Evolutionary conservation across 2,797 vertebrate genomes (phyloP).

Genomic region (Eutrigla gurnardus): DNA sequence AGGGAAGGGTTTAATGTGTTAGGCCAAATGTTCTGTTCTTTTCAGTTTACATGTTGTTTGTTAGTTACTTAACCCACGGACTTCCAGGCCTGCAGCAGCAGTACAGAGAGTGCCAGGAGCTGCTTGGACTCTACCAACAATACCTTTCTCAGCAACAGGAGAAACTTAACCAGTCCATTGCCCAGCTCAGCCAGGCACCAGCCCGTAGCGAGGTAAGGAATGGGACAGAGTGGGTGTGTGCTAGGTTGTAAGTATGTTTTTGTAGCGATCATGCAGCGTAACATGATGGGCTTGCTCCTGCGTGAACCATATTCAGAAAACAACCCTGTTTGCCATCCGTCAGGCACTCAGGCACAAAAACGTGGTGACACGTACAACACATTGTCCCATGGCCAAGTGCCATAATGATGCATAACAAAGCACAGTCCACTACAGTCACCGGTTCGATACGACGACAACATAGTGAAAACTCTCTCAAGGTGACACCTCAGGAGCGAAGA

Average conservation of each 20-base stretch:
- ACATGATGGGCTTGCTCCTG: background rate
- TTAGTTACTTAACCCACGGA: conserved; percentile 81
- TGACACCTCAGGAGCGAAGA: conserved; percentile 67
- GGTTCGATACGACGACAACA: conserved; percentile 40
- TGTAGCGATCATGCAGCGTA: background rate
- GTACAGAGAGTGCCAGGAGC: conserved; percentile 96
- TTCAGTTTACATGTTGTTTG: conserved; percentile 23
- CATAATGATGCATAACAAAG: conserved; percentile 54
- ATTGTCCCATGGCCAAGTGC: conserved; percentile 41
- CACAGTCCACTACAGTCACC: conserved; percentile 33
- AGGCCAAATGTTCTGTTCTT: background rate
- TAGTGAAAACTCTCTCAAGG: conserved; percentile 69
- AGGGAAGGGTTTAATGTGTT: background rate
- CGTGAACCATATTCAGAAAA: conserved; percentile 27
- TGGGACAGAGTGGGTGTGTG: conserved; percentile 1
- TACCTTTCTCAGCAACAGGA: conserved; percentile 96
- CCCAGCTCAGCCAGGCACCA: conserved; percentile 82
- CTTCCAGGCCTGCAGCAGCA: conserved; percentile 92
- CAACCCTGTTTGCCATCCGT: conserved; percentile 30
- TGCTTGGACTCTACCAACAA: conserved; percentile 94
- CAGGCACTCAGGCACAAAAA: conserved; percentile 21
- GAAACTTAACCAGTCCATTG: conserved; percentile 90
- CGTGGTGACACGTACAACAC: conserved; percentile 25
- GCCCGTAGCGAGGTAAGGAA: conserved; percentile 79
- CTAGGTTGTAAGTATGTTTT: background rate